Conservation (phyloP, 2,888 invertebrate species). For the Exephanes ischioxanthus region DNA sequence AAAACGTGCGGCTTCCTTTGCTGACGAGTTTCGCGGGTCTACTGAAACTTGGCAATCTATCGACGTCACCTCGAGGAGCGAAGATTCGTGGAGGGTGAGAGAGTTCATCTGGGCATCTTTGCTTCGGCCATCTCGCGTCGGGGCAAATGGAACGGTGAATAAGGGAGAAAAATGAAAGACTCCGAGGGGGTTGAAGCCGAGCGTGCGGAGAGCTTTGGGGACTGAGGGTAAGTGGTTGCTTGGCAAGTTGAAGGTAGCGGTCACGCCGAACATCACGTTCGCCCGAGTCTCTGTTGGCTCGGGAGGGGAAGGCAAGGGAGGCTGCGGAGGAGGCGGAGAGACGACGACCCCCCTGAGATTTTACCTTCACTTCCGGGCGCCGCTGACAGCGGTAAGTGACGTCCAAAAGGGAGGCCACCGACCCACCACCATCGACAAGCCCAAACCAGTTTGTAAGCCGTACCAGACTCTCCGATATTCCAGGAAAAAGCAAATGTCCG, state of each 20-base stretch:
- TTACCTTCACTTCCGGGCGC: conserved; percentile 59
- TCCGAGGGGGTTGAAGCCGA: conserved; percentile 17
- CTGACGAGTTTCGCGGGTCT: conserved; percentile 36
- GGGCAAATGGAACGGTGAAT: conserved; percentile 28
- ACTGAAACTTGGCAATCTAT: conserved; percentile 73
- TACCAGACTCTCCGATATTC: conserved; percentile 59
- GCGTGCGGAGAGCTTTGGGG: conserved; percentile 58
- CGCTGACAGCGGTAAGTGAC: conserved; percentile 72
- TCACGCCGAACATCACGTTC: conserved; percentile 64
- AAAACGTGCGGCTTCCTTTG: conserved; percentile 9
- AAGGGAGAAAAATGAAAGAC: conserved; percentile 56
- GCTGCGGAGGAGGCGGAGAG: conserved; percentile 30
- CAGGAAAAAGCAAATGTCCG: conserved; percentile 66
- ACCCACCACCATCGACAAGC: not conserved
- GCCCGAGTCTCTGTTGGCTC: conserved; percentile 41
- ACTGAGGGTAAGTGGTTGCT: conserved; percentile 66
- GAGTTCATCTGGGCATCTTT: conserved; percentile 44
- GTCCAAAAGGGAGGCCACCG: conserved; percentile 59
- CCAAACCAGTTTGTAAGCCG: conserved; percentile 29
- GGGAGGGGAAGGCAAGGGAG: conserved; percentile 21
- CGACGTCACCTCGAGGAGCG: conserved; percentile 25
- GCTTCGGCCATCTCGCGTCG: conserved; percentile 13
- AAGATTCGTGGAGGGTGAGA: conserved; percentile 19
- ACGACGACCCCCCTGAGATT: conserved; percentile 64
- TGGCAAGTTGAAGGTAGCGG: conserved; percentile 68